Percentiles rank a stretch among this genome's conserved stretches.
Conservation (phyloP, 2,113 vertebrate species). For the Ctenomys sociabilis region DNA sequence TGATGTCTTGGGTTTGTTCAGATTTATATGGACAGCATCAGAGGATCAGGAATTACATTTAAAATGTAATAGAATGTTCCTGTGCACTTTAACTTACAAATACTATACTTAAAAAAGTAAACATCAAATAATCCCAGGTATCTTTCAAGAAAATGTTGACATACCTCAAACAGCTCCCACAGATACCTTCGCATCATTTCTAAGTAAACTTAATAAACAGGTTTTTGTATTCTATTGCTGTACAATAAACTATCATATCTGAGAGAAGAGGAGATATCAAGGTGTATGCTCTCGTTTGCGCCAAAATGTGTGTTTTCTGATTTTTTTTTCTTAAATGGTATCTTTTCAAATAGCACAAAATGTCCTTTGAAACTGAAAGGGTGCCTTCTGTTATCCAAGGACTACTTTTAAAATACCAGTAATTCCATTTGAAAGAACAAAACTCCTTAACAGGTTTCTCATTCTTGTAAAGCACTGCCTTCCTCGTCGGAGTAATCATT, state of each 20-base stretch:
- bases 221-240: conserved; percentile 84
- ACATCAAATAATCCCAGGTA: conserved; percentile 88
- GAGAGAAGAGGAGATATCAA: conserved; percentile 69
- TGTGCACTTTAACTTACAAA: conserved; percentile 89
- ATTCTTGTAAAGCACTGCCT: background rate
- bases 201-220: conserved; percentile 88
- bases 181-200: conserved; percentile 86
- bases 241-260: conserved; percentile 77
- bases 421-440: background rate
- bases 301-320: conserved; percentile 27
- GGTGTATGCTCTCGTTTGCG: conserved; percentile 65
- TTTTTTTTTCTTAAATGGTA: conserved; percentile 8
- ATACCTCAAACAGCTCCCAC: conserved; percentile 85
- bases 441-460: background rate
- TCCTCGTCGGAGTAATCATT: background rate
- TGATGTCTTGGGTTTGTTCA: conserved; percentile 89
- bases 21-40: conserved; percentile 90
- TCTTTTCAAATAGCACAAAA: background rate
- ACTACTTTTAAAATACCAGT: conserved; percentile 18
- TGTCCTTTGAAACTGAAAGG: conserved; percentile 9
- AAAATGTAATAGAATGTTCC: conserved; percentile 91
- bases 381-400: conserved; percentile 30
- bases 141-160: conserved; percentile 91
- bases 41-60: conserved; percentile 91
- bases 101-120: conserved; percentile 91